A percentile compares a stretch with the other conserved stretches of the same genome.
Evolutionary conservation across 1,140 invertebrate species (phyloP).

Genomic region (Anoplolepis gracilipes): DNA sequence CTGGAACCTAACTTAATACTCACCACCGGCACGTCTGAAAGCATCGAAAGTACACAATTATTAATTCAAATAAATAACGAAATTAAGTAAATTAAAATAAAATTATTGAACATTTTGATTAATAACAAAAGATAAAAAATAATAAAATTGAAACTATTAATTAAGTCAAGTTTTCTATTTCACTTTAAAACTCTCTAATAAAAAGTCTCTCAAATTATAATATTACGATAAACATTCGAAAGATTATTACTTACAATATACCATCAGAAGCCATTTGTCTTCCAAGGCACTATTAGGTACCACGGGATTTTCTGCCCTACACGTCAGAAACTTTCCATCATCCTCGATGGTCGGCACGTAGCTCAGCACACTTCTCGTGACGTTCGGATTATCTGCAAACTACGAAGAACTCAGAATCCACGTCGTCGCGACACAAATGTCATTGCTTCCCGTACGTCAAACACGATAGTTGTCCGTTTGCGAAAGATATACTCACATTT

Average conservation of each 20-base stretch:
- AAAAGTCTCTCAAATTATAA: background rate
- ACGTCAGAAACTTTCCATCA: conserved; percentile 89
- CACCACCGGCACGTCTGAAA: conserved; percentile 93
- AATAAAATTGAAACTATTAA: background rate
- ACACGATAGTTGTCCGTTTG: background rate
- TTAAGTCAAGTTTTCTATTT: background rate
- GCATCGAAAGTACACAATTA: conserved; percentile 13
- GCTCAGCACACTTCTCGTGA: conserved; percentile 80
- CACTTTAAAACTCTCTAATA: too few relatives aligned
- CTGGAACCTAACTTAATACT: conserved; percentile 92
- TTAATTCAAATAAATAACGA: too few relatives aligned
- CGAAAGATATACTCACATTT: conserved; percentile 89
- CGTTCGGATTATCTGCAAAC: conserved; percentile 78
- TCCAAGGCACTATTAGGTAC: conserved; percentile 84
- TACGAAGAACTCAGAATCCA: conserved; percentile 74
- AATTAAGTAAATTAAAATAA: too few relatives aligned
- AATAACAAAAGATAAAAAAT: background rate
- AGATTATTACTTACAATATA: conserved; percentile 85
- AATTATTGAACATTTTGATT: background rate
- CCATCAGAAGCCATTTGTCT: conserved; percentile 84
- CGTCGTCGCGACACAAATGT: background rate
- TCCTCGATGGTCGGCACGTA: conserved; percentile 89
- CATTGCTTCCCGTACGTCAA: background rate
- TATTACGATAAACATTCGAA: background rate
- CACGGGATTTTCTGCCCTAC: conserved; percentile 89